Base-by-base conservation (phyloP, 2,888 invertebrate genomes). In the Labia minor region DNA sequence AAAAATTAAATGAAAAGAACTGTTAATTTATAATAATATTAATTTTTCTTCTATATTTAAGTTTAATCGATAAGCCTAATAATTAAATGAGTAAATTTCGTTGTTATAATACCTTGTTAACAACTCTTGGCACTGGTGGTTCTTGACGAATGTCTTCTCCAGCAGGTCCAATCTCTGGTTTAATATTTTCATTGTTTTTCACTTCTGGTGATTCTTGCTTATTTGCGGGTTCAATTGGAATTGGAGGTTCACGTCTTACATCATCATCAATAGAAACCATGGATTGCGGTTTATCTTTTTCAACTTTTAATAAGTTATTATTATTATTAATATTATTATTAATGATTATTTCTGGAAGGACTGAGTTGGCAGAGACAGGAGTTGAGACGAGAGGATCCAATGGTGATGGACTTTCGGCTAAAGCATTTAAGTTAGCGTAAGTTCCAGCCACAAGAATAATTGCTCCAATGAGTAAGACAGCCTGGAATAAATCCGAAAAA, bases 381-480 rank as follows among this genome's bases (percentile, higher is more conserved):
- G 73, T 74, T 63, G 73, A 62, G 73, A 69, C 14, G 72, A 70
- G 62, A 72, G 66, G 68, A 74, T 74, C 0, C 77, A 73, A 33
- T 77, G 80, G 0, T 79, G 75, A 61, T 78, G 77, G 37, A 82
- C 79, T 49, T 70, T 83, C 81, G 71, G 89, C 89, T 0, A 86
- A 86, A 0, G 87, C 89, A 75, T 85, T 89, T 68, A 88, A 81
- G 78, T 92, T 96, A 0, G 93, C 92, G 76, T 90, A 94, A 0
- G 96, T 95, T 62, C 95, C 93, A 62, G 94, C 82, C 19, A 96
- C 84, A 85, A 97, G 86, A 67, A 96, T 86, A 64, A 89, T 84
- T n/a, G 94, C 80, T 0, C 96, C 96, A 70, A 92, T 80, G 63
- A 89, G 81, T 61, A 95, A 77, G 66, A 95, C 84, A 19, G 86